A percentile compares a stretch with the other conserved stretches of the same genome.
These are phyloP conservation scores for Yponomeuta malinellus DNA, from an alignment of 2,888 invertebrate genomes.

Conservation along the genomic window DNA sequence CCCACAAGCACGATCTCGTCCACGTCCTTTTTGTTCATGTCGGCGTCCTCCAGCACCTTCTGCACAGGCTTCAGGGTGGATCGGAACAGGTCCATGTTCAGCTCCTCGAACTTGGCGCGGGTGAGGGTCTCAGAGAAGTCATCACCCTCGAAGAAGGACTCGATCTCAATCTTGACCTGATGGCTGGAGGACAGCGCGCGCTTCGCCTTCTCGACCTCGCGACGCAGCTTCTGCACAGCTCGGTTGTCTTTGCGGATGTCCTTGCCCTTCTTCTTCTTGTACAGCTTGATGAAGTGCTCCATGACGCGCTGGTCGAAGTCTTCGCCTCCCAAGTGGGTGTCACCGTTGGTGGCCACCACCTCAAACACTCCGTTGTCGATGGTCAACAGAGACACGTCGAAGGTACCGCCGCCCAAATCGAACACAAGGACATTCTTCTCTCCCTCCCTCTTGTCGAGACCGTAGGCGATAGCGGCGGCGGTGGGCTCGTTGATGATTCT, in stretches of 20 bases:
- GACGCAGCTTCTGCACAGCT: slow-evolving; percentile 95
- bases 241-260: slow-evolving; percentile 96
- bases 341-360: slow-evolving; percentile 93
- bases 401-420: slow-evolving; percentile 99
- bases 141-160: slow-evolving; percentile 98
- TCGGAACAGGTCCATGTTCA: slow-evolving; percentile 95
- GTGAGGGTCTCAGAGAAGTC: slow-evolving; percentile 99
- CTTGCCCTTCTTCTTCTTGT: slow-evolving; percentile 99
- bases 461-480: slow-evolving; percentile 97
- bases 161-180: slow-evolving; percentile 98
- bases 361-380: slow-evolving; percentile 99
- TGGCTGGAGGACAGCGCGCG: slow-evolving; percentile 95
- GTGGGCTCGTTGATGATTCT: slow-evolving; percentile 99
- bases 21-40: slow-evolving; percentile 98
- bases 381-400: slow-evolving; percentile 97
- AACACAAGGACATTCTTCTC: slow-evolving; percentile 99
- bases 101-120: slow-evolving; percentile 98
- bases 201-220: slow-evolving; percentile 98
- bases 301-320: slow-evolving; percentile 99
- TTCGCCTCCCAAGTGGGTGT: slow-evolving; percentile 98
- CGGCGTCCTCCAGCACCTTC: slow-evolving; percentile 98
- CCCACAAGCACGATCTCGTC: slow-evolving; percentile 99
- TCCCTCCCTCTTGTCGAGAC: slow-evolving; percentile 96
- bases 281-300: slow-evolving; percentile 99
- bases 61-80: slow-evolving; percentile 96